Evolutionary conservation across 2,797 vertebrate genomes (phyloP).

Genomic region (Buphagus erythrorhynchus): DNA sequence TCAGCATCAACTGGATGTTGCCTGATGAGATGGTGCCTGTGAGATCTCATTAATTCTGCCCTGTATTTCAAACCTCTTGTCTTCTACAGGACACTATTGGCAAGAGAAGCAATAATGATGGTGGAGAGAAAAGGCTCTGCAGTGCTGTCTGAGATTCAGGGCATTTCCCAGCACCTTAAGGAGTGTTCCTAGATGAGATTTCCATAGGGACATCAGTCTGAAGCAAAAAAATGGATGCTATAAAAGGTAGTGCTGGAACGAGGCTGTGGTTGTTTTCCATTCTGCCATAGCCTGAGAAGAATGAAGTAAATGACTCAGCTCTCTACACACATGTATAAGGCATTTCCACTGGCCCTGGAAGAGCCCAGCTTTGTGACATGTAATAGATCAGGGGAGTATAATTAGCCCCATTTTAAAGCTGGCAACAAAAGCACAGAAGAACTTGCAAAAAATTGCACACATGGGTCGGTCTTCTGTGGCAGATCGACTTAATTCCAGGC

Average conservation of each 20-base stretch:
- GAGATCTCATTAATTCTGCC: not conserved
- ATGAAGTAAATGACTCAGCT: not conserved
- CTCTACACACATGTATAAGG: not conserved
- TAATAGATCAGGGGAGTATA: not conserved
- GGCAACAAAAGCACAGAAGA: not conserved
- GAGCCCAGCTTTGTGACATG: not conserved
- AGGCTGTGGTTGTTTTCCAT: not conserved
- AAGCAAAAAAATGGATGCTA: not conserved
- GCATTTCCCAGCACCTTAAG: not conserved
- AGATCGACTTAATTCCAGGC: not conserved
- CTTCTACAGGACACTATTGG: not conserved
- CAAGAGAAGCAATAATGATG: not conserved
- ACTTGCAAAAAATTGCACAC: not conserved
- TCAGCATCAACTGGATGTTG: not conserved
- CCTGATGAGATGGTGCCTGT: not conserved
- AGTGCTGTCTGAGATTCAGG: not conserved
- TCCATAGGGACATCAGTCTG: not conserved
- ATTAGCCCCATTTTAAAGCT: slow-evolving; percentile 14
- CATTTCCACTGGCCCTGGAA: not conserved
- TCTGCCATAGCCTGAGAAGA: not conserved
- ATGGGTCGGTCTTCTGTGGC: not conserved
- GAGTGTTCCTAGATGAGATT: not conserved
- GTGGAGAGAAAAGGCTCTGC: not conserved
- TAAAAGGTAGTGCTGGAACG: not conserved
- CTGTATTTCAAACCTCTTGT: not conserved